A percentile compares a stretch with the other conserved stretches of the same genome.
Evolutionary conservation across 1,140 invertebrate genomes (phyloP).

Genomic region (Leptinotarsa defecta): DNA sequence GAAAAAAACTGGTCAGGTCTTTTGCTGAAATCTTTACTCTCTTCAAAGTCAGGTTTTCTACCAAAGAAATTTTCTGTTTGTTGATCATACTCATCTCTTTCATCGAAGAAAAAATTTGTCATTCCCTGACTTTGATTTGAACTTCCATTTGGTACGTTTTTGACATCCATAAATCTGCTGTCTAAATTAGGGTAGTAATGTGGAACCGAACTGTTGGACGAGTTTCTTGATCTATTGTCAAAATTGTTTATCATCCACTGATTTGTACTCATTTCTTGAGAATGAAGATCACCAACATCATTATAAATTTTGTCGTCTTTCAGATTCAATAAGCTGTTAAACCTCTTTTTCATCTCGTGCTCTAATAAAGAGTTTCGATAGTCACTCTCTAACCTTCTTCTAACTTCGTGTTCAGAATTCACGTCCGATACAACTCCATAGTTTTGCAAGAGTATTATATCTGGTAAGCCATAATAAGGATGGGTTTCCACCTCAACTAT

Average conservation of each 20-base stretch:
- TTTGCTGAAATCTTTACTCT: conserved; percentile 31
- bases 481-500: conserved; percentile 17
- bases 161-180: conserved; percentile 29
- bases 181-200: conserved; percentile 4
- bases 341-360: conserved; percentile 42
- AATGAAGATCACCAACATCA: conserved; percentile 17
- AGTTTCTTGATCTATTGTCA: conserved; percentile 16
- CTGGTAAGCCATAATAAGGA: conserved; percentile 40
- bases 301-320: conserved; percentile 34
- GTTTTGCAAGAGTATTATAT: conserved; percentile 47
- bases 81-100: conserved; percentile 23
- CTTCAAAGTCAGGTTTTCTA: conserved; percentile 21
- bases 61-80: conserved; percentile 23
- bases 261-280: conserved; percentile 36
- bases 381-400: conserved; percentile 33
- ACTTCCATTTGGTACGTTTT: conserved; percentile 34
- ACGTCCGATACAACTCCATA: conserved; percentile 36
- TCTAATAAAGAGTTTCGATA: conserved; percentile 38
- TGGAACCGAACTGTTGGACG: conserved; percentile 17
- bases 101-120: conserved; percentile 17
- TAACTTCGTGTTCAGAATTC: conserved; percentile 16
- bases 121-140: conserved; percentile 22
- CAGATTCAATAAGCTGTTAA: conserved; percentile 44
- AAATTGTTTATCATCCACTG: conserved; percentile 34
- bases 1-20: conserved; percentile 35